phyloP scores from a whole-genome alignment of 2,113 vertebrate species.

The Stegastes partitus region DNA sequence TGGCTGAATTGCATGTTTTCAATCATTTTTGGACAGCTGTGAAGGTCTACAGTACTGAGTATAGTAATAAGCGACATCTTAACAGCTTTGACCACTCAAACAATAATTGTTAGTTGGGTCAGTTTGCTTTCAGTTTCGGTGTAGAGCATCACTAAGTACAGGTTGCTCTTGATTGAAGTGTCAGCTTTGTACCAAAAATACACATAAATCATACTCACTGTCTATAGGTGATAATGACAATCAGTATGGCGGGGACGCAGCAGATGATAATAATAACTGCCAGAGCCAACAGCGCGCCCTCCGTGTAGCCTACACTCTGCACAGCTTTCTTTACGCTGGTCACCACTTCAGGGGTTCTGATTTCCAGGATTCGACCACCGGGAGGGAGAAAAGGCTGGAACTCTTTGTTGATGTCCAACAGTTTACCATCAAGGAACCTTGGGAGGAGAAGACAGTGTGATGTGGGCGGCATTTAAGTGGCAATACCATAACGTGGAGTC shows the following conservation, averaged over 20 bases:
- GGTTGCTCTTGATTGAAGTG: not conserved
- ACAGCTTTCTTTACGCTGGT: slow-evolving; percentile 94
- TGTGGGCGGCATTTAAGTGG: not conserved
- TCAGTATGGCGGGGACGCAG: slow-evolving; percentile 95
- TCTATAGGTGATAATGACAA: slow-evolving; percentile 96
- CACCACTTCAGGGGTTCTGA: slow-evolving; percentile 93
- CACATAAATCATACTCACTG: slow-evolving; percentile 88
- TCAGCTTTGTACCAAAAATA: not conserved
- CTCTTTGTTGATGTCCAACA: slow-evolving; percentile 97
- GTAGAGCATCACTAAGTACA: not conserved
- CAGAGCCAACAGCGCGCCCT: slow-evolving; percentile 93
- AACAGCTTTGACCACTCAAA: not conserved
- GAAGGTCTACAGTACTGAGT: not conserved
- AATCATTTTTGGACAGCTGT: not conserved
- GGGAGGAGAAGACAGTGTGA: not conserved
- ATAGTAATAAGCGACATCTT: not conserved
- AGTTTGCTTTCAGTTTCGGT: slow-evolving; percentile 7
- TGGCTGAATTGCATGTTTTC: not conserved
- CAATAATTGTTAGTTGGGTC: not conserved
- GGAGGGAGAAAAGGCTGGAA: slow-evolving; percentile 94
- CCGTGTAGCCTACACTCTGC: slow-evolving; percentile 93
- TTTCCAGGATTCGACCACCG: slow-evolving; percentile 95
- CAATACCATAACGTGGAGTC: not conserved
- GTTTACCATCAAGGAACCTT: slow-evolving; percentile 96
- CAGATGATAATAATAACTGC: slow-evolving; percentile 98